Evolutionary conservation across 2,797 vertebrate genomes (phyloP).

Genomic region (Pipistrellus pygmaeus): DNA sequence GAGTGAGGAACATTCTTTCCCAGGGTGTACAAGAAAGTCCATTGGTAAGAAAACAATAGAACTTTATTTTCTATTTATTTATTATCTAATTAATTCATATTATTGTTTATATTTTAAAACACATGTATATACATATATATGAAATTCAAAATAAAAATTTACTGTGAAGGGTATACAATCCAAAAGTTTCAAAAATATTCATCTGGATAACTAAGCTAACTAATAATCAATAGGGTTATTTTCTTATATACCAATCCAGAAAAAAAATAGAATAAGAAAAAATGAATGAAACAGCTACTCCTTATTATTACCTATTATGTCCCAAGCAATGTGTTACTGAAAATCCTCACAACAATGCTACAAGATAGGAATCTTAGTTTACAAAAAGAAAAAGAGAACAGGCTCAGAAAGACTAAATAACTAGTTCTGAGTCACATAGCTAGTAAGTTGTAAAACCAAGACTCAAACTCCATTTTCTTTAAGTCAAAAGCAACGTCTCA

Average conservation of each 20-base stretch:
- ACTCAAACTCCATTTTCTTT: conserved; percentile 6
- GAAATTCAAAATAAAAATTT: conserved; percentile 43
- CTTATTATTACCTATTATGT: background rate
- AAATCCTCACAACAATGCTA: background rate
- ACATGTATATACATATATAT: background rate
- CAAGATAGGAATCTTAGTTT: background rate
- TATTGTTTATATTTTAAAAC: background rate
- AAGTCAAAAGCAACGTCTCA: background rate
- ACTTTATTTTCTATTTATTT: background rate
- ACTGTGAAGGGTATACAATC: background rate
- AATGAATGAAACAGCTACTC: background rate
- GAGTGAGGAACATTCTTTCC: background rate
- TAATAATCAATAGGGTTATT: background rate
- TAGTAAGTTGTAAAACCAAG: background rate
- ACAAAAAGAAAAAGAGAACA: background rate
- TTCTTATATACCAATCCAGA: background rate
- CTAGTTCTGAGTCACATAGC: background rate
- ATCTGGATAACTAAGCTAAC: conserved; percentile 6
- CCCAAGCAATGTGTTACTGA: background rate
- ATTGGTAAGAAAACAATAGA: background rate
- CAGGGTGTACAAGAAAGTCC: background rate
- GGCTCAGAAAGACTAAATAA: conserved; percentile 35
- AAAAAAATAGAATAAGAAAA: background rate
- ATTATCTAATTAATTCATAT: conserved; percentile 30
- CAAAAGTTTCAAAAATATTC: background rate